Base-by-base conservation (phyloP, 2,113 vertebrate genomes). In the Pseudolaguvia tuberculata region DNA sequence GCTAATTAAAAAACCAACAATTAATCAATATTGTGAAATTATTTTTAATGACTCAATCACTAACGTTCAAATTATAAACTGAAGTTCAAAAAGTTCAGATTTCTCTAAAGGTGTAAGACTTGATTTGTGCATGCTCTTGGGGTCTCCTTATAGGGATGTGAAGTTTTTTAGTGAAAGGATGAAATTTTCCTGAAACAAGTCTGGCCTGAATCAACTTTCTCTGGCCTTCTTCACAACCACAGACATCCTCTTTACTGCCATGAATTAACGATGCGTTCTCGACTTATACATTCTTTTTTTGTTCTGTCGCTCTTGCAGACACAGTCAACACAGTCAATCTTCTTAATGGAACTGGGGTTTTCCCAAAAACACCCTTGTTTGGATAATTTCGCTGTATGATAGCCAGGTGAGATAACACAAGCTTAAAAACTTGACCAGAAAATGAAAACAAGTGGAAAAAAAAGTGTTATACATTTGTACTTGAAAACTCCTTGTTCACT, bases 321-420 rank as follows among this genome's bases (percentile, higher is more conserved):
- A 42, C 51, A 67, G 57, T 62, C 70, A 70, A 78, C 65, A 42
- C 51, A 67, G 57, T 62, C 70, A 70, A 55, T 72, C 66, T 72
- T 82, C 51, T 67, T 79, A 82, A 82, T 80, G 56, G 75, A 56
- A 68, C 76, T 67, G 77, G 79, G 79, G 55, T 45, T 48, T 52
- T 63, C 55, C 77, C 81, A 75, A 80, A 73, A 80, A 74, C 65
- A 21, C 74, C 77, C 72, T 47, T 57, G 80, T 77, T 66, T 78
- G 73, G 61, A 78, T 73, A 72, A 79, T 77, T 77, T 71, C 66
- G n/a, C 10, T 71, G 79, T 67, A 39, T 23, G 79, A 81, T 70
- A 61, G 77, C 79, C 82, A 83, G 76, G 77, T 71, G 68, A 79
- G 73, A 81, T 83, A 81, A 70, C 61, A n/a, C 50, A 29, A 73